phyloP scores from a whole-genome alignment of 1,140 invertebrate genomes.

The Anastrepha ludens region DNA sequence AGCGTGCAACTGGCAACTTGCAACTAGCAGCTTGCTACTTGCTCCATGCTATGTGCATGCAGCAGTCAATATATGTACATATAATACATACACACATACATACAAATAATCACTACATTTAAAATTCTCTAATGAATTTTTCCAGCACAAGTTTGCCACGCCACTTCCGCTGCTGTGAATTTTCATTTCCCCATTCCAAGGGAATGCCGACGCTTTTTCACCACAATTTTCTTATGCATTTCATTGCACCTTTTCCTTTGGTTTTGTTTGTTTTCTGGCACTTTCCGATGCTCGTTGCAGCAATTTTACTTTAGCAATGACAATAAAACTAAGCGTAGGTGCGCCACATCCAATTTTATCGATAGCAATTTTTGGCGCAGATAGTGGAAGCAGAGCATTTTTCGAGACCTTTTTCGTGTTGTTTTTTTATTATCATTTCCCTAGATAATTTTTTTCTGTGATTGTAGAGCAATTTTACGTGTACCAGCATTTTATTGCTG shows the following conservation, averaged over 20 bases:
- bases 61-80: background rate
- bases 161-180: slow-evolving; percentile 24
- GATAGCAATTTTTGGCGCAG: slow-evolving; percentile 29
- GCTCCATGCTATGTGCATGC: too few relatives aligned
- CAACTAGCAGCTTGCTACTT: background rate
- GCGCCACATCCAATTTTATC: background rate
- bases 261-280: background rate
- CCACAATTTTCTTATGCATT: slow-evolving; percentile 6
- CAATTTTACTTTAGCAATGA: background rate
- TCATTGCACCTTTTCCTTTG: background rate
- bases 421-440: background rate
- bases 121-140: slow-evolving; percentile 52
- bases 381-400: background rate
- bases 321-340: slow-evolving; percentile 7
- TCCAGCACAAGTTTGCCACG: slow-evolving; percentile 37
- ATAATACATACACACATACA: background rate
- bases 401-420: background rate
- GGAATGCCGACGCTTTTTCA: background rate
- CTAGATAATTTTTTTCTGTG: background rate
- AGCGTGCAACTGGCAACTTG: slow-evolving; percentile 36
- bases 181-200: slow-evolving; percentile 20
- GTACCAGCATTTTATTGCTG: background rate
- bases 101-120: background rate
- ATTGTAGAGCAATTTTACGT: background rate
- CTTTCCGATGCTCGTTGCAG: background rate